A percentile compares a stretch with the other conserved stretches of the same genome.
Evolutionary conservation across 2,888 invertebrate genomes (phyloP).

Genomic region (Tachina grossa): DNA sequence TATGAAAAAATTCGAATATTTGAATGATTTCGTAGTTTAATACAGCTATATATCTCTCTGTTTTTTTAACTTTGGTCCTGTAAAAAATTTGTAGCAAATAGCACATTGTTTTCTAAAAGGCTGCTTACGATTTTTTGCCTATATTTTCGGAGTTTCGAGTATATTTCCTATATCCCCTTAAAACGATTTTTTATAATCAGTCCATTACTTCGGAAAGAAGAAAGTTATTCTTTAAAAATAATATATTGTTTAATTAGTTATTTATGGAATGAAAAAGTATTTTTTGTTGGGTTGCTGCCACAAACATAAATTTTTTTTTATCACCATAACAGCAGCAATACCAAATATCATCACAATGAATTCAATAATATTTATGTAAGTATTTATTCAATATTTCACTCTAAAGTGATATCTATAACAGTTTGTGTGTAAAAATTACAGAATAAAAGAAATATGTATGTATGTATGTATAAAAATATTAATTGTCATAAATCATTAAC

Average conservation of each 20-base stretch:
- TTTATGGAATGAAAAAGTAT: background rate
- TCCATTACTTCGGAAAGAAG: no score
- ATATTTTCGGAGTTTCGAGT: no score
- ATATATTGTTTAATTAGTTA: background rate
- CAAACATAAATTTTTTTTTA: conserved; percentile 42
- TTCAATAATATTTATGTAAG: background rate
- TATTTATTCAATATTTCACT: background rate
- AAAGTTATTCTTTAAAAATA: no score
- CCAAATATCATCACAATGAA: conserved; percentile 43
- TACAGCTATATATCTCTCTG: no score
- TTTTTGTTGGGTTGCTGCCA: background rate
- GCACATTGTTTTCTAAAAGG: no score
- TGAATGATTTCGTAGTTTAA: no score
- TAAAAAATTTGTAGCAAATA: no score
- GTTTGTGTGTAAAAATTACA: background rate
- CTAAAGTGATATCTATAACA: conserved; percentile 33
- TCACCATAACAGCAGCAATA: conserved; percentile 38
- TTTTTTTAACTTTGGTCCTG: no score
- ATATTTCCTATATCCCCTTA: no score
- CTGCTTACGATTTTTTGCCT: no score
- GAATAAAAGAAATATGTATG: background rate
- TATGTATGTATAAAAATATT: background rate
- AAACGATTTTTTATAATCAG: no score
- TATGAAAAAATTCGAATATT: no score
- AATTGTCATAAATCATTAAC: conserved; percentile 64